Base-by-base conservation (phyloP, 2,888 invertebrate genomes). In the Mamestra brassicae region DNA sequence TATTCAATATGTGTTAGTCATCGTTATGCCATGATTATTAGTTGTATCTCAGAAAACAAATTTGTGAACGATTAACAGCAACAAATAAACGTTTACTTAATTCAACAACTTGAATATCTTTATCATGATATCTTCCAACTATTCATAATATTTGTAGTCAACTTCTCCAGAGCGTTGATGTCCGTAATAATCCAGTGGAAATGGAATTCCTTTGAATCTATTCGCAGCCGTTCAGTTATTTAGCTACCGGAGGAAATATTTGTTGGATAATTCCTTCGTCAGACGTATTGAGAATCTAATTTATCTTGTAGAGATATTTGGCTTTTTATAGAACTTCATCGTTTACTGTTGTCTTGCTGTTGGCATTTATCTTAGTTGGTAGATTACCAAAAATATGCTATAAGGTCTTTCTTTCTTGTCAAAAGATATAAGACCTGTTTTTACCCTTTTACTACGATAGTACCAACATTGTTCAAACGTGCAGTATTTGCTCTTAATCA, bases 151-250 rank as follows among this genome's bases (percentile, higher is more conserved):
- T 79, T 70, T 70, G 71, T 72, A 72, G 47, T 72, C 50, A 55
- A 77, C 38, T 76, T 60, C 63, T 76, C 10, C 58, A 69, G 55
- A 76, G 73, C 68, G 68, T 62, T 63, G 57, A 86, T 76, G 58
- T 52, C 50, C 55, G 52, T 78, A 81, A 83, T 81, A 78, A 76
- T 72, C 68, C 65, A 76, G 65, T 71, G 2, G 74, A 74, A 85
- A 87, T 78, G 79, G 79, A 79, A 83, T 83, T 74, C 74, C 77
- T 86, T 85, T 74, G 71, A 85, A 79, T 81, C 80, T 85, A 87
- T 87, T 86, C 66, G 78, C 64, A 74, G 80, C 80, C 69, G 74
- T 57, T 83, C 66, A 86, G 82, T 75, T 85, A 86, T 82, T 85
- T 78, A 84, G 73, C 82, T 85, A 74, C 74, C 75, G 55, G 34